Evolutionary conservation across 2,113 vertebrate genomes (phyloP).

Genomic region (Oryctolagus cuniculus): DNA sequence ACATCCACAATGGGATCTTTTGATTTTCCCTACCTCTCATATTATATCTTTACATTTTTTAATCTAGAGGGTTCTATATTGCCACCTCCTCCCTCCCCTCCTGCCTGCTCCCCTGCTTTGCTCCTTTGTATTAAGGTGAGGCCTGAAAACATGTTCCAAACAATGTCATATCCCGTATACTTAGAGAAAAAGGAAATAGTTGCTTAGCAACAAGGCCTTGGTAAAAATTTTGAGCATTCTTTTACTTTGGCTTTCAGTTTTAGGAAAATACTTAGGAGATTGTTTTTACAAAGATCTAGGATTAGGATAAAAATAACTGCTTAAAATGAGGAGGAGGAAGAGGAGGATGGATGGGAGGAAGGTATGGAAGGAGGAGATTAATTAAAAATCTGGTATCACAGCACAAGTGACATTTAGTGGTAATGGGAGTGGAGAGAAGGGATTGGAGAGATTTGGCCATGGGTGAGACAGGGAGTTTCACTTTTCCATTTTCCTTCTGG

Average conservation of each 20-base stretch:
- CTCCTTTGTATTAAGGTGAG: slow-evolving; percentile 68
- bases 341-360: background rate
- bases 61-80: slow-evolving; percentile 62
- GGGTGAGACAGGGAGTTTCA: background rate
- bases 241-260: slow-evolving; percentile 82
- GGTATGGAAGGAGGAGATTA: background rate
- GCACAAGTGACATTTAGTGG: background rate
- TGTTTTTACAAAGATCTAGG: slow-evolving; percentile 77
- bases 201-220: slow-evolving; percentile 86
- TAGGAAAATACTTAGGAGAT: slow-evolving; percentile 68
- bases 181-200: slow-evolving; percentile 84
- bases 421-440: background rate
- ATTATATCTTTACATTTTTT: slow-evolving; percentile 62
- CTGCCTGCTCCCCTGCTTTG: slow-evolving; percentile 46
- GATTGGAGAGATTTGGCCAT: background rate
- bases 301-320: background rate
- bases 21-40: background rate
- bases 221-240: slow-evolving; percentile 75
- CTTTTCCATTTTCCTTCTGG: background rate
- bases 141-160: slow-evolving; percentile 79
- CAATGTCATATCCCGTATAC: slow-evolving; percentile 80
- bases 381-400: background rate
- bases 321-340: background rate
- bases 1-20: background rate
- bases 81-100: slow-evolving; percentile 28